Conservation (phyloP, 2,888 invertebrate genomes). For the Lacanobia oleracea region DNA sequence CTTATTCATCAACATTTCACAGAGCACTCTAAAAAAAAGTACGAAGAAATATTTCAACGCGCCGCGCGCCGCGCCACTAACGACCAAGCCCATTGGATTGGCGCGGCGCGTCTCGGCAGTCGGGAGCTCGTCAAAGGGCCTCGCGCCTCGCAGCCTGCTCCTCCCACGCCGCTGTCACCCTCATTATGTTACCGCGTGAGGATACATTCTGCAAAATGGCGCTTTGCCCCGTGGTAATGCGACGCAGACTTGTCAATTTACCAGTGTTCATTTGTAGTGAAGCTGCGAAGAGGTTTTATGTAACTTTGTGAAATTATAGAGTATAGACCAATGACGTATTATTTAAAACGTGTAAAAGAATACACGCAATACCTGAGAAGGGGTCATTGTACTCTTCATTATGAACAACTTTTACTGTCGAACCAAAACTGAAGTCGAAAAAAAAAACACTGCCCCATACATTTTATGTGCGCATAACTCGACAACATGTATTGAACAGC, state of each 20-base stretch:
- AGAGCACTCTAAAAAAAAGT: slow-evolving; percentile 39
- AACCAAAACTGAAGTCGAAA: too few species aligned
- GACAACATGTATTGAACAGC: too few species aligned
- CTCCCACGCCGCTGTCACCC: slow-evolving; percentile 75
- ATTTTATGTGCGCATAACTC: too few species aligned
- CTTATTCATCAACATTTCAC: slow-evolving; percentile 52
- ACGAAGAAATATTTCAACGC: slow-evolving; percentile 56
- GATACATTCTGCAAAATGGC: slow-evolving; percentile 70
- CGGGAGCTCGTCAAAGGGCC: slow-evolving; percentile 71
- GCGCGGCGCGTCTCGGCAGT: slow-evolving; percentile 57
- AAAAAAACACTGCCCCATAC: too few species aligned
- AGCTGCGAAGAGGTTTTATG: slow-evolving; percentile 41
- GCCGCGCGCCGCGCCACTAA: slow-evolving; percentile 47
- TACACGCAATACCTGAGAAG: too few species aligned
- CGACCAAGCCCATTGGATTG: slow-evolving; percentile 67
- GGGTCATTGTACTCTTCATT: too few species aligned
- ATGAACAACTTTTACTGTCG: too few species aligned
- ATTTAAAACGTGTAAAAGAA: too few species aligned
- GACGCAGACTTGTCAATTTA: slow-evolving; percentile 67
- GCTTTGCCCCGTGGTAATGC: slow-evolving; percentile 64
- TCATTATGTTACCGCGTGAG: slow-evolving; percentile 72
- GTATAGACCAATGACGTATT: background rate
- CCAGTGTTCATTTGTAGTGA: slow-evolving; percentile 61
- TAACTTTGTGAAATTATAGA: slow-evolving; percentile 50
- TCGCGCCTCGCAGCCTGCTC: slow-evolving; percentile 69